phyloP scores from a whole-genome alignment of 2,888 invertebrate genomes.

The Mythimna pallens region DNA sequence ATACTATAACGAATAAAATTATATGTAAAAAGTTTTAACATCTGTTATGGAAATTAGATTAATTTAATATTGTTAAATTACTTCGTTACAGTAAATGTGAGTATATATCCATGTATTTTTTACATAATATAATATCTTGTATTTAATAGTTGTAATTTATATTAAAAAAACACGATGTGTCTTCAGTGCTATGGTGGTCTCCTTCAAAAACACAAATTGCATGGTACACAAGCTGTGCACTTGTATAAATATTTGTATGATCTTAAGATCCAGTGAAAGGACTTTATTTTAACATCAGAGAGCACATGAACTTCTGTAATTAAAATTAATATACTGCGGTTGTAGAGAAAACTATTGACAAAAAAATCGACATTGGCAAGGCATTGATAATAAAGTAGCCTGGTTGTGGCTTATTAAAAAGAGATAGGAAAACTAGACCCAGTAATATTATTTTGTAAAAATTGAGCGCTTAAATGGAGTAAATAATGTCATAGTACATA shows the following conservation, averaged over 20 bases:
- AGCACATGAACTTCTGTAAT: neutral
- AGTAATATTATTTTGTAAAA: neutral
- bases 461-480: too few relatives aligned
- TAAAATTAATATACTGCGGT: neutral
- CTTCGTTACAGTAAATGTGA: constrained; percentile 27
- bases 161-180: neutral
- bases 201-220: neutral
- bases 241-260: neutral
- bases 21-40: neutral
- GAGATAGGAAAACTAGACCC: neutral
- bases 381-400: neutral
- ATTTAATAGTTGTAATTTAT: neutral
- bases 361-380: neutral
- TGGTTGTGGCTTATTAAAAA: neutral
- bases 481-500: neutral
- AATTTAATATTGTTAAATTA: constrained; percentile 25
- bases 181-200: neutral
- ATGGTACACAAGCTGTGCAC: neutral
- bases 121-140: neutral
- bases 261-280: neutral
- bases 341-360: neutral
- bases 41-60: constrained; percentile 19
- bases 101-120: constrained; percentile 21
- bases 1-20: constrained; percentile 20
- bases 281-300: neutral